phyloP scores from a whole-genome alignment of 2,113 vertebrate species.

The Callipepla californica region DNA sequence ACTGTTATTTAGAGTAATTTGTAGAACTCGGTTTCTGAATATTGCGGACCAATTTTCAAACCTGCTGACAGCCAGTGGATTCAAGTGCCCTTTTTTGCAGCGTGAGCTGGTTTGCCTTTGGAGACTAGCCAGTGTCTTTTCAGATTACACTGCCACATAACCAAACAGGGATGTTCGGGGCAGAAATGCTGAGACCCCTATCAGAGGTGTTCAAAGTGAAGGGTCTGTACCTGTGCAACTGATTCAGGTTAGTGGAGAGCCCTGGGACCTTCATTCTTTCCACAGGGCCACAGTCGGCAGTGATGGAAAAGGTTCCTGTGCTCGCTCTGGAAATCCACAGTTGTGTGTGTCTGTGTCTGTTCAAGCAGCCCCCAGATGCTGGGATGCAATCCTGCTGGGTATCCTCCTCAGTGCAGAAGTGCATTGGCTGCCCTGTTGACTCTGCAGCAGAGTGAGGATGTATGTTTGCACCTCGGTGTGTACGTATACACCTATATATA shows the following conservation, averaged over 20 bases:
- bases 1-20: neutral
- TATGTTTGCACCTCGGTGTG: fast-evolving
- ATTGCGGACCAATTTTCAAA: neutral
- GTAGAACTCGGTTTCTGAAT: neutral
- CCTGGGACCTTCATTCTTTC: neutral
- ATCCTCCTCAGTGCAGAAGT: neutral
- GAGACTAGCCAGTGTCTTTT: conserved; percentile 14
- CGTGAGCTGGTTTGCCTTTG: conserved; percentile 16
- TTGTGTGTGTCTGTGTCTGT: neutral
- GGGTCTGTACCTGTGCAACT: neutral
- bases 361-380: neutral
- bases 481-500: fast-evolving
- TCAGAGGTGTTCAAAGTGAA: fast-evolving
- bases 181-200: neutral
- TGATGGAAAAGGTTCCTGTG: neutral
- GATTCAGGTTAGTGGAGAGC: neutral
- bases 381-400: neutral
- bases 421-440: neutral
- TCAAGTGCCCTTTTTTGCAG: conserved; percentile 52
- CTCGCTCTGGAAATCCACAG: neutral
- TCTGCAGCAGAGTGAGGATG: neutral
- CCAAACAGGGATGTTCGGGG: neutral
- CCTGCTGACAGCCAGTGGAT: neutral
- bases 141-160: neutral
- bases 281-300: neutral